Evolutionary conservation across 2,113 vertebrate genomes (phyloP), one percentile per base, ranked within the genome.

Genomic region (Alligator mississippiensis): DNA sequence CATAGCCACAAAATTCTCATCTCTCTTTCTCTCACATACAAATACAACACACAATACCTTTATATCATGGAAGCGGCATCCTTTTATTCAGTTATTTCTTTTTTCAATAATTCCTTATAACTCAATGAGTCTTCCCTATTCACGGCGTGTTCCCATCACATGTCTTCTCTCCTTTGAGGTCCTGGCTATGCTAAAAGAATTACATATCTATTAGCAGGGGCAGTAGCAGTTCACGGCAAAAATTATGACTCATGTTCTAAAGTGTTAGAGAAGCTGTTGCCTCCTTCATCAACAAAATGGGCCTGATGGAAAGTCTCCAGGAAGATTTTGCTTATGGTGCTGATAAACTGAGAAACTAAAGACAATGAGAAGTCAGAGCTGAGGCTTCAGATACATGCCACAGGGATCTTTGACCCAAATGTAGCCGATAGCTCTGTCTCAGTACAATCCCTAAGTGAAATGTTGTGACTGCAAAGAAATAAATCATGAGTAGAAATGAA

Each of bases 201-300:
- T 3, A 55, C 60, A 74, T 68, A 21, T 25, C 80, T 60, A 2
- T 91, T 90, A 79, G 82, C 28, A 55, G 77, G 77, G 91, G 79
- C 90, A 79, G 8, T 18, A 82, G 12, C 66, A 92, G 93, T 93
- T 94, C 91, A 92, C n/a, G 18, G 3, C 57, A 25, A 18, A 83
- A 92, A 77, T 76, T 72, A 90, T 58, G 74, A 80, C 61, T 90
- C 58, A 74, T 5, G 25, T 10, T 94, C 22, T 3, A 78, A 82
- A 82, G 66, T 61, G 4, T 5, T 80, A 79, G 84, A 3, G 78
- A 34, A 90, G 82, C 96, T 38, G 54, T 63, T 92, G 89, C 88
- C 88, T 81, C 82, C 91, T 84, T 96, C 95, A 96, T 96, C 94
- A 87, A 85, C 94, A 96, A 47, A 97, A 96, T 96, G 95, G 77